Percentiles rank a stretch among this genome's conserved stretches.
Evolutionary conservation across 1,140 invertebrate genomes (phyloP).

Genomic region (Aphelinus certus): DNA sequence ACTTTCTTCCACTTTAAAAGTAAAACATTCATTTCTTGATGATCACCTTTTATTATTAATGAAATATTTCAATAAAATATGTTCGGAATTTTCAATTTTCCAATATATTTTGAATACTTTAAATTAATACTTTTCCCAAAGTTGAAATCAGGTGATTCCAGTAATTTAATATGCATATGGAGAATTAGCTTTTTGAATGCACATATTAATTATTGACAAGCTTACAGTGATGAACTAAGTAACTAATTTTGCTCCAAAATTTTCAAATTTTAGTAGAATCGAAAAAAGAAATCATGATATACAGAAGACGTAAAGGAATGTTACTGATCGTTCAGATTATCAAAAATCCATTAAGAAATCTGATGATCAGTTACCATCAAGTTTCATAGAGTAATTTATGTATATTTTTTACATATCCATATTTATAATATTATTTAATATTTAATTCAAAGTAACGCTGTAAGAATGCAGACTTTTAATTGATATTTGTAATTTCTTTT

Average conservation of each 20-base stretch:
- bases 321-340: too few relatives aligned
- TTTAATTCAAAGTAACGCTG: conserved; percentile 10
- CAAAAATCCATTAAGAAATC: too few relatives aligned
- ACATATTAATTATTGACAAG: conserved; percentile 15
- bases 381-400: conserved; percentile 11
- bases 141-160: conserved; percentile 14
- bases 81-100: not conserved
- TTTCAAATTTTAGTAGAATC: not conserved
- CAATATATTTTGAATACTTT: conserved; percentile 1
- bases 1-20: not conserved
- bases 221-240: not conserved
- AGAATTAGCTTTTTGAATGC: conserved; percentile 12
- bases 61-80: not conserved
- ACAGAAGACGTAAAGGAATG: too few relatives aligned
- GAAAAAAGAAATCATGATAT: not conserved
- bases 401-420: conserved; percentile 26
- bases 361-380: too few relatives aligned
- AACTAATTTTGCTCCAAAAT: conserved; percentile 16
- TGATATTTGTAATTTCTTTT: conserved; percentile 22
- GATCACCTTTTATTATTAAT: not conserved
- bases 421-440: conserved; percentile 20
- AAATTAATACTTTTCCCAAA: conserved; percentile 31
- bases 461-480: conserved; percentile 15
- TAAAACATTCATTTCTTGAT: too few relatives aligned
- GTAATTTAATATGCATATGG: conserved; percentile 22